Conservation (phyloP, 2,113 vertebrate species). For the Melanotaenia duboulayi region DNA sequence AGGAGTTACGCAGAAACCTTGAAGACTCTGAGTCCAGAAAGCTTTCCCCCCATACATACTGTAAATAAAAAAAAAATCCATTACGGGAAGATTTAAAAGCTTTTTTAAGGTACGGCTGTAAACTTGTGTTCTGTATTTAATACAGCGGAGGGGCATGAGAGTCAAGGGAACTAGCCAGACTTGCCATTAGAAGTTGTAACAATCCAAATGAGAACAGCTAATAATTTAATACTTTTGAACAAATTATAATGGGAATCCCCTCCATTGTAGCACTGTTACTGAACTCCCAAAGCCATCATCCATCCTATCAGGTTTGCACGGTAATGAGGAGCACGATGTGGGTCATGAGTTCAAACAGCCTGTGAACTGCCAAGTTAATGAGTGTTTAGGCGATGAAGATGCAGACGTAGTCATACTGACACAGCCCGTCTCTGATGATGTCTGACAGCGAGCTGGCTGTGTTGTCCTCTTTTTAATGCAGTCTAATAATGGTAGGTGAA, state of each 20-base stretch:
- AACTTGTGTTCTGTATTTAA: slow-evolving; percentile 31
- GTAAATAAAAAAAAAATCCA: slow-evolving; percentile 38
- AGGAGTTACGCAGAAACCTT: slow-evolving; percentile 56
- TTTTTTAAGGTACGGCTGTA: slow-evolving; percentile 29
- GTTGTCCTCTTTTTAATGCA: slow-evolving; percentile 37
- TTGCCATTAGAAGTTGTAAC: slow-evolving; percentile 13
- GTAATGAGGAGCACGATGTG: slow-evolving; percentile 58
- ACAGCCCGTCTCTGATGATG: slow-evolving; percentile 47
- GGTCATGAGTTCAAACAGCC: slow-evolving; percentile 57
- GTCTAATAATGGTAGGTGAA: slow-evolving; percentile 9
- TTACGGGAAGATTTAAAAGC: slow-evolving; percentile 39
- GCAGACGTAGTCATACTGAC: slow-evolving; percentile 6
- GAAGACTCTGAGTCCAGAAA: slow-evolving; percentile 41
- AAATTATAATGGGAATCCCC: slow-evolving; percentile 29
- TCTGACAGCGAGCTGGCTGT: slow-evolving; percentile 57
- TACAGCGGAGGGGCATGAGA: slow-evolving; percentile 16
- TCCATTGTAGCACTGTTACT: slow-evolving; percentile 19
- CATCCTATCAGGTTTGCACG: slow-evolving; percentile 25
- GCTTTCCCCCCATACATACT: slow-evolving; percentile 4
- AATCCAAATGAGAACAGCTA: slow-evolving; percentile 8
- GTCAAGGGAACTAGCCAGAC: neutral
- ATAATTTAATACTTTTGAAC: slow-evolving; percentile 27
- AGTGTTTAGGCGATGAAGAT: slow-evolving; percentile 56
- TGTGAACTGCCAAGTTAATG: slow-evolving; percentile 57
- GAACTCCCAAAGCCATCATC: slow-evolving; percentile 11